Evolutionary conservation across 2,888 invertebrate species (phyloP), one percentile per base, ranked within the genome.

Genomic region (Biston betularia): DNA sequence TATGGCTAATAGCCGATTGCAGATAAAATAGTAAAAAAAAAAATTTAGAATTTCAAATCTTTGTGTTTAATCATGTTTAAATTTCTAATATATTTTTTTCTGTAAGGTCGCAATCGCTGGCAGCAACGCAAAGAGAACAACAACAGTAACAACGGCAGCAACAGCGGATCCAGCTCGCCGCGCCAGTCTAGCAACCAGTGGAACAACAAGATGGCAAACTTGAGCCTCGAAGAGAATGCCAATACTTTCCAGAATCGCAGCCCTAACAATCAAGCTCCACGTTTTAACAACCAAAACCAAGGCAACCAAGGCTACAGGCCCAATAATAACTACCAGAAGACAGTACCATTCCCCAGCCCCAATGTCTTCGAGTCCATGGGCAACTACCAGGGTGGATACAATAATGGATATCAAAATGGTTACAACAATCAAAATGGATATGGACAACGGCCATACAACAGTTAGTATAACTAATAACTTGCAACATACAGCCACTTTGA

Each of bases 121-220:
- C 94, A 94, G 74, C 95, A 95, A 81, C 94, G 95, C 72, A 94
- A 95, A 72, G 95, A 94, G 74, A 92, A 93, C 69, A 90, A 93
- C 69, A 90, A 87, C 53, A 73, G 66, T 65, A 73, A 74, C 69
- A 92, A 92, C 35, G 63, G 67, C 70, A 90, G 90, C 74, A 90
- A 87, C 75, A 92, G 90, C 71, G 93, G 92, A 7, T 89, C 91
- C 0, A 90, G 89, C 74, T 92, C 94, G n/a, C 94, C 94, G 0
- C 89, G 94, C 66, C 89, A 95, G 84, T 89, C 91, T 66, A 90
- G 92, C 74, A 94, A 94, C 79, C 94, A 94, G 68, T 94, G 94
- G 94, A 92, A 87, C 72, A 94, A 94, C 77, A 93, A 93, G 72
- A 93, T 92, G 93, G 92, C 90, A 10, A 87, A 84, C 69, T 68